A percentile compares a stretch with the other conserved stretches of the same genome.
These are phyloP conservation scores for Hydriomena furcata DNA, from an alignment of 2,888 invertebrate species.

Conservation along the genomic window DNA sequence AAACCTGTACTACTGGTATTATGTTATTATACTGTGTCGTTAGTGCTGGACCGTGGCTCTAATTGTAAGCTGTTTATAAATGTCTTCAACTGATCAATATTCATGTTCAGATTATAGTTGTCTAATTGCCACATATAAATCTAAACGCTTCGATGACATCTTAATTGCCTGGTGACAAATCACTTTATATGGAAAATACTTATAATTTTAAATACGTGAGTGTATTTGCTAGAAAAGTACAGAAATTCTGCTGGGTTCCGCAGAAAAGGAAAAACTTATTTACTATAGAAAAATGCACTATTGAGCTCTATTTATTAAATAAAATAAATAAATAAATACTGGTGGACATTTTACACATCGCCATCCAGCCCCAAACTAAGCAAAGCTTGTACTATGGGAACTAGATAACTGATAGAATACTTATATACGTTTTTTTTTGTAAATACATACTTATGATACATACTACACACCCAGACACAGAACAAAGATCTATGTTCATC, in stretches of 20 bases:
- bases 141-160: conserved; percentile 73
- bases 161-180: conserved; percentile 76
- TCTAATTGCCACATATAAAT: conserved; percentile 79
- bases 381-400: too few relatives aligned
- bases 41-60: conserved; percentile 44
- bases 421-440: too few relatives aligned
- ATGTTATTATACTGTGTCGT: neutral
- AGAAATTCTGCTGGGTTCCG: conserved; percentile 1
- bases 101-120: conserved; percentile 70
- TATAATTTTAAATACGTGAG: too few relatives aligned
- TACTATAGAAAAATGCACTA: too few relatives aligned
- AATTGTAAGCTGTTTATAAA: conserved; percentile 71
- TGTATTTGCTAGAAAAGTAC: conserved; percentile 7
- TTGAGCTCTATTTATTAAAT: too few relatives aligned
- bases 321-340: too few relatives aligned
- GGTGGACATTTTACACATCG: too few relatives aligned
- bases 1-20: conserved; percentile 3
- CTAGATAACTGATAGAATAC: too few relatives aligned
- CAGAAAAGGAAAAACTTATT: neutral
- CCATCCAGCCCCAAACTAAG: too few relatives aligned
- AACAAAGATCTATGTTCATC: too few relatives aligned
- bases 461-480: too few relatives aligned
- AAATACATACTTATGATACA: too few relatives aligned
- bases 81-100: conserved; percentile 71
- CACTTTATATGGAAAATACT: conserved; percentile 60